phyloP scores from a whole-genome alignment of 1,140 invertebrate genomes.

The Platorchestia sp. region DNA sequence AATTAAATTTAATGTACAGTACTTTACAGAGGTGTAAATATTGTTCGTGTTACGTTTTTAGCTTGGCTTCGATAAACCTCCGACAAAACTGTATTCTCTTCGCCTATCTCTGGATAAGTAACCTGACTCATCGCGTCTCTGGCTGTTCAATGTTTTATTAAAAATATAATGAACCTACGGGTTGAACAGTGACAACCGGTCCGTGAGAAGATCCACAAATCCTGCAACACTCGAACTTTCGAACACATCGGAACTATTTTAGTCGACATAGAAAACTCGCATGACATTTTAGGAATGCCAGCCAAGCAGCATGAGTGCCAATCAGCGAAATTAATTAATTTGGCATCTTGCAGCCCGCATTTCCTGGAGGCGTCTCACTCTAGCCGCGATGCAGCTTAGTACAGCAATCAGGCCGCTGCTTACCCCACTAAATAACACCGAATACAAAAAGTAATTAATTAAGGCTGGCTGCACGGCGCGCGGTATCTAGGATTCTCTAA shows the following conservation, averaged over 20 bases:
- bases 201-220: not conserved
- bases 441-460: not conserved
- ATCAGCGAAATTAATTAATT: not conserved
- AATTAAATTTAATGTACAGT: not conserved
- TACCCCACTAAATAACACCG: not conserved
- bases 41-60: not conserved
- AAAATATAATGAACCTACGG: not conserved
- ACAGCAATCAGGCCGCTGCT: not conserved
- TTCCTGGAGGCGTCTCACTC: not conserved
- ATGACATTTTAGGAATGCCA: not conserved
- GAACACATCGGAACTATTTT: not conserved
- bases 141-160: not conserved
- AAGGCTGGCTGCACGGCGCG: not conserved
- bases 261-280: not conserved
- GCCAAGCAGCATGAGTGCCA: not conserved
- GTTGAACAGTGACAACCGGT: not conserved
- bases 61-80: no score
- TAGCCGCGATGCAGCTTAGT: not conserved
- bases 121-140: no score
- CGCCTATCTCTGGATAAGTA: no score
- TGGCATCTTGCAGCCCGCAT: not conserved
- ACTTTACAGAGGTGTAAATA: not conserved
- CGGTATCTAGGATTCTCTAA: not conserved
- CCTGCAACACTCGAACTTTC: not conserved
- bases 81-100: no score